Conservation (phyloP, 2,797 vertebrate species). For the Ctenopoma multispine region DNA sequence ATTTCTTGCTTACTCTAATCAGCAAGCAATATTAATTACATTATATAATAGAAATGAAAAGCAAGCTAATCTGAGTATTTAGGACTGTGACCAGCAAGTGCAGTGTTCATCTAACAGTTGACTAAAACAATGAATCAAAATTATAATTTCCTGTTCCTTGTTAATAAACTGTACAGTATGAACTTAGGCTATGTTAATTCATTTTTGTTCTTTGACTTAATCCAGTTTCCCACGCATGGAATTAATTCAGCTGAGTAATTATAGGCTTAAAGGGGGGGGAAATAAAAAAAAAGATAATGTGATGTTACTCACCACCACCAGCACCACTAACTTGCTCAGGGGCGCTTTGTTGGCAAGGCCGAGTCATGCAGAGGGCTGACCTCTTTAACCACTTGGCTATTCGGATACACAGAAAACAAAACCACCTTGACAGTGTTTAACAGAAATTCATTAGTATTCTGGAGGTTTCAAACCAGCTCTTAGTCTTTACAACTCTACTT, state of each 20-base stretch:
- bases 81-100: background rate
- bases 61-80: background rate
- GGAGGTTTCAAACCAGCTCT: conserved; percentile 17
- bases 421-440: conserved; percentile 13
- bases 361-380: conserved; percentile 20
- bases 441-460: conserved; percentile 60
- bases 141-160: background rate
- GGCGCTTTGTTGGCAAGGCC: conserved; percentile 25
- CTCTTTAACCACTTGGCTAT: conserved; percentile 13
- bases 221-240: conserved; percentile 41
- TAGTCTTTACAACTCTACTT: conserved; percentile 24
- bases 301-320: background rate
- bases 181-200: background rate
- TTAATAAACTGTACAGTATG: conserved; percentile 26
- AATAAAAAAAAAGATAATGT: conserved; percentile 12
- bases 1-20: background rate
- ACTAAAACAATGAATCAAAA: too few relatives aligned
- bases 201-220: conserved; percentile 27
- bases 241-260: conserved; percentile 43
- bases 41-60: background rate
- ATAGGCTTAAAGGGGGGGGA: conserved; percentile 19
- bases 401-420: conserved; percentile 25
- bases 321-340: conserved; percentile 37
- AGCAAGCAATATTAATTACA: background rate
- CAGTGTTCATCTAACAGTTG: background rate